Percentiles rank a stretch among this genome's conserved stretches.
phyloP scores from a whole-genome alignment of 2,113 vertebrate species.

The Mustelus asterias region DNA sequence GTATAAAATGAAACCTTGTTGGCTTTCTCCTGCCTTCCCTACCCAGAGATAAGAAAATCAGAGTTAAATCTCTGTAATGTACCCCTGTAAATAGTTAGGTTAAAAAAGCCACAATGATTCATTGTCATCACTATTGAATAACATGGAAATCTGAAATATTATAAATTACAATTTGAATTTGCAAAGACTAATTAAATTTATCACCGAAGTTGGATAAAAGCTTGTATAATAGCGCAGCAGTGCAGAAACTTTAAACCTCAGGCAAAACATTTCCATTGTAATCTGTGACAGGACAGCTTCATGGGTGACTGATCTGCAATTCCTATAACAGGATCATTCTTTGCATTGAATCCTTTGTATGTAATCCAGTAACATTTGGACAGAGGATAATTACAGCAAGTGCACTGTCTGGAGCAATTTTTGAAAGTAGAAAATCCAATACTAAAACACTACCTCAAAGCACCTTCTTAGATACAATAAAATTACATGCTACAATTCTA shows the following conservation, averaged over 20 bases:
- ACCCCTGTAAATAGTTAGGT: not conserved
- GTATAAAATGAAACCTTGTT: not conserved
- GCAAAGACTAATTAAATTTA: conserved; percentile 18
- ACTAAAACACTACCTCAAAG: not conserved
- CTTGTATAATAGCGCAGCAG: not conserved
- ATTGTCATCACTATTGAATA: not conserved
- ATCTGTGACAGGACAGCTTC: not conserved
- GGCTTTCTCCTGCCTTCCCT: not conserved
- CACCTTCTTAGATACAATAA: not conserved
- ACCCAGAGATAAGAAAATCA: not conserved
- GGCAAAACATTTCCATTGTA: conserved; percentile 14
- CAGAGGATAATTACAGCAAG: not conserved
- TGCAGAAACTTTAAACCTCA: not conserved
- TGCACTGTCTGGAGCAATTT: not conserved
- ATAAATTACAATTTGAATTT: not conserved
- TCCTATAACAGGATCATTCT: conserved; percentile 19
- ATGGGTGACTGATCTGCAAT: conserved; percentile 21
- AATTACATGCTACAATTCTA: not conserved
- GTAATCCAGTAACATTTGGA: not conserved
- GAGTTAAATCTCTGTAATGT: not conserved
- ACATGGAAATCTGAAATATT: not conserved
- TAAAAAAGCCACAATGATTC: not conserved
- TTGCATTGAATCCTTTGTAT: not conserved
- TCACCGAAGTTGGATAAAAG: not conserved
- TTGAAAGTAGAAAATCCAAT: not conserved